A percentile compares a stretch with the other conserved stretches of the same genome.
These are phyloP conservation scores for Cryptus viduatorius DNA, from an alignment of 2,888 invertebrate species.

Conservation along the genomic window DNA sequence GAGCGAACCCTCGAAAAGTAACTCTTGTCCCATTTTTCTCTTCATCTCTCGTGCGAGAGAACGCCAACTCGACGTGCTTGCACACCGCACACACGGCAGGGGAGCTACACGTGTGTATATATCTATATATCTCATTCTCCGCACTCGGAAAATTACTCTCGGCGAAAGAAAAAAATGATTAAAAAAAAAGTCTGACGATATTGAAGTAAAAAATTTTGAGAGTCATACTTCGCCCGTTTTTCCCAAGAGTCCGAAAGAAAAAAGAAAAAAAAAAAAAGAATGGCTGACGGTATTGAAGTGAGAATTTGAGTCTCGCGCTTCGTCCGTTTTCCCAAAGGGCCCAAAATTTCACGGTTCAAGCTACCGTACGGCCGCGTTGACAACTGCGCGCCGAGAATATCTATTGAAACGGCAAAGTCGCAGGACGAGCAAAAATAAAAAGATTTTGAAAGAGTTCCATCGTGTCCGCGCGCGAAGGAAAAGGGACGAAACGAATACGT, in stretches of 20 bases:
- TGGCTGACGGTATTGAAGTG: not conserved
- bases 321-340: not conserved
- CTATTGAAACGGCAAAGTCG: not conserved
- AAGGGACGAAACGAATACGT: not conserved
- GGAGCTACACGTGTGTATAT: not conserved
- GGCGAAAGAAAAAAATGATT: not conserved
- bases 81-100: conserved; percentile 19
- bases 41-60: conserved; percentile 31
- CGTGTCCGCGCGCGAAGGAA: not conserved
- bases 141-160: conserved; percentile 4
- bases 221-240: not conserved
- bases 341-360: not conserved
- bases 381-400: not conserved
- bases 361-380: too few relatives aligned
- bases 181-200: conserved; percentile 1
- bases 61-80: conserved; percentile 21
- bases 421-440: not conserved
- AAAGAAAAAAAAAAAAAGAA: not conserved
- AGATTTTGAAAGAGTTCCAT: not conserved
- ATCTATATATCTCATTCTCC: not conserved
- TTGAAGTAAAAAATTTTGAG: not conserved
- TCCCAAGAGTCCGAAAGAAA: not conserved
- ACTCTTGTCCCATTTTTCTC: conserved; percentile 50
- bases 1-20: conserved; percentile 44
- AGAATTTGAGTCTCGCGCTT: too few relatives aligned